Percentiles rank a stretch among this genome's conserved stretches.
These are phyloP conservation scores for Fopius arisanus DNA, from an alignment of 1,140 invertebrate genomes.

Conservation along the genomic window DNA sequence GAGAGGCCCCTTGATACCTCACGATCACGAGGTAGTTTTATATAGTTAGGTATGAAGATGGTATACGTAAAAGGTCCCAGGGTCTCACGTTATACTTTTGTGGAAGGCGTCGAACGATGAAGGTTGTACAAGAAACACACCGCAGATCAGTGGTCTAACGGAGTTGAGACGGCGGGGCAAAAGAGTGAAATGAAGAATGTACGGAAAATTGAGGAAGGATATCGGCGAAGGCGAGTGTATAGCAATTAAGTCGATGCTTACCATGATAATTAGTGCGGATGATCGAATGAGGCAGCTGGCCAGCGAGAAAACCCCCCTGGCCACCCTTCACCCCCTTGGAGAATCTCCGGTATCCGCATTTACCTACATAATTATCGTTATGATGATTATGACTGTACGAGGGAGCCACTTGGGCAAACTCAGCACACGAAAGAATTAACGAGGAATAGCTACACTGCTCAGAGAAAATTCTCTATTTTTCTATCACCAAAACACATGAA, in stretches of 20 bases:
- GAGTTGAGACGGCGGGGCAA: slow-evolving; percentile 43
- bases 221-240: slow-evolving; percentile 34
- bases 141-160: slow-evolving; percentile 19
- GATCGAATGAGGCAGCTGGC: slow-evolving; percentile 60
- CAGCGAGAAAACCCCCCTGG: slow-evolving; percentile 37
- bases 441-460: not conserved
- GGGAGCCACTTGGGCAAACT: slow-evolving; percentile 20
- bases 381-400: slow-evolving; percentile 58
- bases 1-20: not conserved
- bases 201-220: slow-evolving; percentile 10
- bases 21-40: slow-evolving; percentile 17
- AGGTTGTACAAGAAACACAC: not conserved
- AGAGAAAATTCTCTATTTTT: too few species aligned
- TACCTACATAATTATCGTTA: slow-evolving; percentile 63
- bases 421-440: not conserved
- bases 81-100: slow-evolving; percentile 52
- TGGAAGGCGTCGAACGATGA: slow-evolving; percentile 30
- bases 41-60: slow-evolving; percentile 6
- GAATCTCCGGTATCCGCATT: slow-evolving; percentile 45
- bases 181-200: slow-evolving; percentile 24
- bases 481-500: too few species aligned
- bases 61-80: slow-evolving; percentile 14
- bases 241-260: slow-evolving; percentile 62
- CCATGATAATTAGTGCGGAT: slow-evolving; percentile 59
- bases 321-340: not conserved